Conservation (phyloP, 2,797 vertebrate genomes). For the Diplodus sargus region DNA sequence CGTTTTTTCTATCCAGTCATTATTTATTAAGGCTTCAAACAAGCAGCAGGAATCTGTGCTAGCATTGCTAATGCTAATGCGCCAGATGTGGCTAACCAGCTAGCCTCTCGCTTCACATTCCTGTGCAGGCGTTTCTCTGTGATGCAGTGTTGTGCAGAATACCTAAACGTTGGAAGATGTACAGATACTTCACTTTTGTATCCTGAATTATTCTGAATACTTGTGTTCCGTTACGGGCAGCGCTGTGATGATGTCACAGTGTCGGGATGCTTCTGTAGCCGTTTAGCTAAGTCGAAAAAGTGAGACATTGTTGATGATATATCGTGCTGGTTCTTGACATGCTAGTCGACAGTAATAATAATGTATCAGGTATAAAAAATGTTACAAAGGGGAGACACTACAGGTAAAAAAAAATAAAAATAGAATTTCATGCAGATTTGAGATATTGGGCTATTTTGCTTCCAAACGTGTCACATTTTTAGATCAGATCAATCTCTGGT, state of each 20-base stretch:
- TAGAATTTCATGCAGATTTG: no score
- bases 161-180: constrained; percentile 21
- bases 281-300: background rate
- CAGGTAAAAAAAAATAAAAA: no score
- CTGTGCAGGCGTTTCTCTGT: constrained; percentile 23
- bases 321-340: background rate
- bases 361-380: background rate
- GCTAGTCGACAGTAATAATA: constrained; percentile 13
- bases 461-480: no score
- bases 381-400: no score
- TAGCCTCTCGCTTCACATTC: constrained; percentile 47
- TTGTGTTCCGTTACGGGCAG: background rate
- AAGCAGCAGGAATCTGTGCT: constrained; percentile 51
- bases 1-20: constrained; percentile 17
- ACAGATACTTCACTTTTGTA: constrained; percentile 17
- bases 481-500: no score
- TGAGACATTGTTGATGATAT: background rate
- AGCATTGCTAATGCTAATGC: constrained; percentile 52
- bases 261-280: background rate
- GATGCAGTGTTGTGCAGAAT: constrained; percentile 45
- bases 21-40: constrained; percentile 6
- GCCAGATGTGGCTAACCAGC: constrained; percentile 37
- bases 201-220: constrained; percentile 24
- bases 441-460: no score
- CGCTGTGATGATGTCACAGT: constrained; percentile 2